A percentile compares a stretch with the other conserved stretches of the same genome.
These are phyloP conservation scores for Sardina pilchardus DNA, from an alignment of 2,113 vertebrate genomes.

Conservation along the genomic window DNA sequence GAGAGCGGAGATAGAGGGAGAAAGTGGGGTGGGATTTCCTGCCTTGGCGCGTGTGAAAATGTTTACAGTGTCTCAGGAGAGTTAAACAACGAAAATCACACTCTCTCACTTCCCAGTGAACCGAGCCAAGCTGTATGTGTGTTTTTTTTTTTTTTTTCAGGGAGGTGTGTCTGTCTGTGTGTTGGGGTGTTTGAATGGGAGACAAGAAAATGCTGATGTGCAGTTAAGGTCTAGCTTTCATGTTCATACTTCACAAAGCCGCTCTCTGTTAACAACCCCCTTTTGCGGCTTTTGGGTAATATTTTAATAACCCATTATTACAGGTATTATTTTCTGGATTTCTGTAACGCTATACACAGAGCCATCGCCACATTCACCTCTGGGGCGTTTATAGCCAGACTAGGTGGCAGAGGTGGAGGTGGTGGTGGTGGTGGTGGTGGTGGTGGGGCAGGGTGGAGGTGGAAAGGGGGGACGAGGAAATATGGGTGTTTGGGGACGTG, in stretches of 20 bases:
- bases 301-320: constrained; percentile 31
- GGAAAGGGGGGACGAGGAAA: not conserved
- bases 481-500: constrained; percentile 17
- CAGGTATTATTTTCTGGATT: constrained; percentile 28
- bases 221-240: not conserved
- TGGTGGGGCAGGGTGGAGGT: not conserved
- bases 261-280: constrained; percentile 22
- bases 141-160: not conserved
- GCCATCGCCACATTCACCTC: constrained; percentile 27
- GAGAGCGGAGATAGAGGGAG: not conserved
- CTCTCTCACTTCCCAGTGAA: not conserved
- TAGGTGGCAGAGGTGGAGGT: not conserved
- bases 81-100: constrained; percentile 5
- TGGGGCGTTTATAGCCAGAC: not conserved
- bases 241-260: not conserved
- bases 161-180: not conserved
- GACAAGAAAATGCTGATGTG: not conserved
- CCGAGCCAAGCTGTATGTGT: not conserved
- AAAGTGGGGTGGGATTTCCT: constrained; percentile 11
- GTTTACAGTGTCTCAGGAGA: constrained; percentile 1
- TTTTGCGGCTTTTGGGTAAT: constrained; percentile 23
- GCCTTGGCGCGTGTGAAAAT: constrained; percentile 10
- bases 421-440: not conserved
- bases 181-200: not conserved
- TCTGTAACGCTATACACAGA: constrained; percentile 21